A percentile compares a stretch with the other conserved stretches of the same genome.
phyloP scores from a whole-genome alignment of 2,113 vertebrate species.

The Nothobranchius kuhntae region DNA sequence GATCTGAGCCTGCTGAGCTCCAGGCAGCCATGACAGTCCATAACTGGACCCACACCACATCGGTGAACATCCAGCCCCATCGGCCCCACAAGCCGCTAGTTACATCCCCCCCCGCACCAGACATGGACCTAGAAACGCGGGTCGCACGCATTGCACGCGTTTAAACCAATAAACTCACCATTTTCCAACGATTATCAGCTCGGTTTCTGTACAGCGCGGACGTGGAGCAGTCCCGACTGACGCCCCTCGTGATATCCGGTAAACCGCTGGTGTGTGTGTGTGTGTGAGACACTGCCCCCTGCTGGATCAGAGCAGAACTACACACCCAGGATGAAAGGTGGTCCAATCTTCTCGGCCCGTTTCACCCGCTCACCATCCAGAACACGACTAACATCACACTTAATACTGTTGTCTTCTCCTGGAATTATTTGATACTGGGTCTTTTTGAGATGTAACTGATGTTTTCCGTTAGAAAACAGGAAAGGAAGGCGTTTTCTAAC shows the following conservation, averaged over 20 bases:
- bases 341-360: no score
- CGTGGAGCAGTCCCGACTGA: fast-evolving
- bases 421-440: no score
- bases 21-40: constrained; percentile 56
- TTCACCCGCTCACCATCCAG: no score
- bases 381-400: no score
- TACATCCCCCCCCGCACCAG: background rate
- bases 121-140: fast-evolving
- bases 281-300: constrained; percentile 44
- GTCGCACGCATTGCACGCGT: fast-evolving
- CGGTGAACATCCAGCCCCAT: constrained; percentile 60
- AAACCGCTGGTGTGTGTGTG: fast-evolving
- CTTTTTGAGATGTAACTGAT: no score
- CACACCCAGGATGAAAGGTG: no score
- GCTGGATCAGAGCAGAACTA: constrained; percentile 7
- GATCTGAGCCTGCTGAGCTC: constrained; percentile 13
- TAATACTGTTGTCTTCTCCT: no score
- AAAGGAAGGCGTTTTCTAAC: no score
- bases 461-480: no score
- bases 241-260: no score
- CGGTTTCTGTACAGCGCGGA: background rate
- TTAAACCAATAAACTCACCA: constrained; percentile 48
- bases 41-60: no score
- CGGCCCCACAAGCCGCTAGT: background rate
- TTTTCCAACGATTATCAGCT: constrained; percentile 10